Base-by-base conservation (phyloP, 2,113 vertebrate species). In the Pseudorhombus dupliciocellatus region DNA sequence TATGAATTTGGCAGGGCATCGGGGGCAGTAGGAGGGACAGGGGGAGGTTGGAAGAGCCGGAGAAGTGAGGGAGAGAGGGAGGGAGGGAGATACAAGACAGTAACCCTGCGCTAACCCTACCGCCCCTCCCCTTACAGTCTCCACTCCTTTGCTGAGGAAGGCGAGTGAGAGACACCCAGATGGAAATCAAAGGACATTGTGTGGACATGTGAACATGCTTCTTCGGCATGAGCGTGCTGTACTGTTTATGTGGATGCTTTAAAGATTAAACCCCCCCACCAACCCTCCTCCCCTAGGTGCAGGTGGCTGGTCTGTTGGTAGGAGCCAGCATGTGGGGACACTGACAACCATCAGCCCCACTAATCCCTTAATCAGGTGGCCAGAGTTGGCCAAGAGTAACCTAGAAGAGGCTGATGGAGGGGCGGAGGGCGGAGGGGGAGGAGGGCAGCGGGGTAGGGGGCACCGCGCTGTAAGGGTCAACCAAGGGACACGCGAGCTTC, bases 331-430 rank as follows among this genome's bases (percentile, higher is more conserved):
- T 77, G 84, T 59, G 68, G 66, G 78, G 82, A 87, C 90, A 86
- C 67, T 80, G 90, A 92, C 89, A 93, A 91, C 88, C 87, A 91
- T 88, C 88, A 88, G 87, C 70, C 44, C 46, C 63, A 55, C 75
- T 93, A 94, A 94, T 94, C 93, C 90, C 73, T 87, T 93, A 92
- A 93, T 92, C 91, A 92, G 91, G 87, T 89, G 89, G 85, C 85
- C 75, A 80, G 83, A 86, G 88, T 79, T 85, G 88, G 81, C 85
- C 63, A 77, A 66, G 84, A 86, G 84, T 81, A 87, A 81, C 88
- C 85, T 79, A 84, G 76, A 84, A 87, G 77, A 84, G 82, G 86
- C 80, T 78, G 84, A 74, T 71, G 74, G 60, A 79, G 67, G 77
- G 70, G 83, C 34, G 70, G 65, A 69, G 82, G 70, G 56, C 68